phyloP scores from a whole-genome alignment of 2,113 vertebrate genomes.

The Oostethus manadensis region DNA sequence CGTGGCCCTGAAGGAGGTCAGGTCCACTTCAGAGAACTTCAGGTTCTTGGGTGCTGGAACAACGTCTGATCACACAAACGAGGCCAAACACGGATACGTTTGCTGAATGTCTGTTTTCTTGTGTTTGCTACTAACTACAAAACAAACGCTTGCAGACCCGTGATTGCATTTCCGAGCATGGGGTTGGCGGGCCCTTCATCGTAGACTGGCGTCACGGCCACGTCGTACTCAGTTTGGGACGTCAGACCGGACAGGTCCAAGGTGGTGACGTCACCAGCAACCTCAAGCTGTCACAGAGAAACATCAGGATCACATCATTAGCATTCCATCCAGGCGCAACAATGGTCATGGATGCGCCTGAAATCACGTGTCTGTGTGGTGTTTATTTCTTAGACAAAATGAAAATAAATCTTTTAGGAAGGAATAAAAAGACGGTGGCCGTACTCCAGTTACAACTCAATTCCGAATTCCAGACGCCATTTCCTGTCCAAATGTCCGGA shows the following conservation, averaged over 20 bases:
- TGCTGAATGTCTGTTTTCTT: too few relatives aligned
- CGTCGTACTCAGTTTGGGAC: slow-evolving; percentile 84
- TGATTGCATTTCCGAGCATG: slow-evolving; percentile 72
- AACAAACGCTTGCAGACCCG: slow-evolving; percentile 56
- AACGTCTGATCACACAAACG: slow-evolving; percentile 57
- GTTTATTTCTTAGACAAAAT: too few relatives aligned
- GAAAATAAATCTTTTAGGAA: too few relatives aligned
- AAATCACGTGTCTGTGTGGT: too few relatives aligned
- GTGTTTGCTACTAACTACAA: background rate
- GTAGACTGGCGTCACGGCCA: slow-evolving; percentile 81
- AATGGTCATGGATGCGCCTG: too few relatives aligned
- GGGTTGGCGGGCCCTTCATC: slow-evolving; percentile 77
- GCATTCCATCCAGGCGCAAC: too few relatives aligned
- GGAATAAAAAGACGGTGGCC: too few relatives aligned
- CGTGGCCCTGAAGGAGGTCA: slow-evolving; percentile 81
- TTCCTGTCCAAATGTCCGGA: too few relatives aligned
- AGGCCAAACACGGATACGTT: background rate
- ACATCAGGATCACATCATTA: background rate
- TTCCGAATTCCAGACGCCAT: too few relatives aligned
- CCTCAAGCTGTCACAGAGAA: slow-evolving; percentile 71
- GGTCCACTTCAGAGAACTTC: slow-evolving; percentile 80
- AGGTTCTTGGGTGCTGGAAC: slow-evolving; percentile 89
- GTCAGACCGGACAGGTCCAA: slow-evolving; percentile 72
- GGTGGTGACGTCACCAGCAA: slow-evolving; percentile 74
- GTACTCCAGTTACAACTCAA: too few relatives aligned